Evolutionary conservation across 1,140 invertebrate genomes (phyloP), one percentile per base, ranked within the genome.

Genomic region (Mesaphorura yosii): DNA sequence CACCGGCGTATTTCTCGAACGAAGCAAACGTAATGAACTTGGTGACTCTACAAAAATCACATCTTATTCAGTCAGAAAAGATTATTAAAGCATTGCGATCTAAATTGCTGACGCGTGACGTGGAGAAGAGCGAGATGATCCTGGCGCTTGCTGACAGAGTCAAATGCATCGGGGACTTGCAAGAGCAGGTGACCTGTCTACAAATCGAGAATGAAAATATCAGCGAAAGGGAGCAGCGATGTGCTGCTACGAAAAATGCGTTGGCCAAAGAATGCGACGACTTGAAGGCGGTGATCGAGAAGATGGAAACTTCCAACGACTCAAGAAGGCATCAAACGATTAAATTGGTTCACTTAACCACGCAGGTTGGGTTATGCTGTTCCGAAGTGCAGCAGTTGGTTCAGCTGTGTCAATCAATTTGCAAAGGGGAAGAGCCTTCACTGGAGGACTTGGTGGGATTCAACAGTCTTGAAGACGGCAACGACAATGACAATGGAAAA

Each of bases 311-410:
- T 12, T 52, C 42, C 27, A 25, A 49, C 7, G 10, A 26, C 28
- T 29, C 47, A 0, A 34, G 59, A 2, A 28, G 49, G 3, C 37
- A 46, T 15, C 50, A 61, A 48, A 54, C 54, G 23, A 40, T 25
- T 5, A 57, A 51, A n/a, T 23, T 61, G 25, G 39, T 55, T 19
- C 27, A 40, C 12, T 52, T 61, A 22, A 51, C 55, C 1, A 52
- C 52, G 3, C 55, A 61, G 46, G 46, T 61, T 19, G 59, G 58
- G 20, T 51, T 61, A 3, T 55, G 55, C 46, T 40, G 57, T n/a
- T 39, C 12, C 17, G 59, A 61, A 4, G 20, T 61, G 15, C 48
- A 41, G n/a, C 51, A 57, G 27, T 29, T 50, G 4, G 29, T 61
- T 27, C 14, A 39, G 12, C 17, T 61, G 15, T 48, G 48, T 14